A percentile compares a stretch with the other conserved stretches of the same genome.
These are phyloP conservation scores for Metalampra italica DNA, from an alignment of 2,888 invertebrate species.

Conservation along the genomic window DNA sequence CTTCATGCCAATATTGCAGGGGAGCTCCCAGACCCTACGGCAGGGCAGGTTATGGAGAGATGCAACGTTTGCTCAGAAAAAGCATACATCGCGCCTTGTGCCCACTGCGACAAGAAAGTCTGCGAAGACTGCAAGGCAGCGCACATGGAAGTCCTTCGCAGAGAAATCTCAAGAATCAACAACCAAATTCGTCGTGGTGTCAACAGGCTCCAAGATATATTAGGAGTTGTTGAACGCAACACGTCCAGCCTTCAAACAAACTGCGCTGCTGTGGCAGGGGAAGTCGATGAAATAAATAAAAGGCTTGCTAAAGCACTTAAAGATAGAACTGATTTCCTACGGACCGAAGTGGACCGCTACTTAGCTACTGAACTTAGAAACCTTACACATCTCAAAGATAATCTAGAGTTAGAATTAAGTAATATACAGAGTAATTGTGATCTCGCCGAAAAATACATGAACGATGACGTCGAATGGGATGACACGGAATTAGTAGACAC, in stretches of 20 bases:
- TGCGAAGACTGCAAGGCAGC: constrained; percentile 98
- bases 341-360: constrained; percentile 95
- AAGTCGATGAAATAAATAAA: constrained; percentile 95
- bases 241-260: constrained; percentile 92
- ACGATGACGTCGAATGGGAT: constrained; percentile 93
- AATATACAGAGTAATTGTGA: constrained; percentile 98
- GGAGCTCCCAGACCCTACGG: constrained; percentile 93
- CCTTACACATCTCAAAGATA: constrained; percentile 92
- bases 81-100: constrained; percentile 91
- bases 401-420: constrained; percentile 94
- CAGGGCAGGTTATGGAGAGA: constrained; percentile 94
- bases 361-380: constrained; percentile 91
- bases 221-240: constrained; percentile 92
- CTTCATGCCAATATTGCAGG: constrained; percentile 95
- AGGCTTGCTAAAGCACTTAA: constrained; percentile 92
- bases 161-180: constrained; percentile 93
- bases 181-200: constrained; percentile 93
- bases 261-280: constrained; percentile 92
- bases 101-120: constrained; percentile 98
- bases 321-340: constrained; percentile 91
- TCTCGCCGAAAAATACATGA: constrained; percentile 95
- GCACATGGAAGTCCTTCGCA: constrained; percentile 95
- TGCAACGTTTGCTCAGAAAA: constrained; percentile 96
- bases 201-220: constrained; percentile 92
- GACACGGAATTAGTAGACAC: constrained; percentile 95